Percentiles rank a stretch among this genome's conserved stretches.
phyloP scores from a whole-genome alignment of 2,113 vertebrate genomes.

The Astur gentilis region DNA sequence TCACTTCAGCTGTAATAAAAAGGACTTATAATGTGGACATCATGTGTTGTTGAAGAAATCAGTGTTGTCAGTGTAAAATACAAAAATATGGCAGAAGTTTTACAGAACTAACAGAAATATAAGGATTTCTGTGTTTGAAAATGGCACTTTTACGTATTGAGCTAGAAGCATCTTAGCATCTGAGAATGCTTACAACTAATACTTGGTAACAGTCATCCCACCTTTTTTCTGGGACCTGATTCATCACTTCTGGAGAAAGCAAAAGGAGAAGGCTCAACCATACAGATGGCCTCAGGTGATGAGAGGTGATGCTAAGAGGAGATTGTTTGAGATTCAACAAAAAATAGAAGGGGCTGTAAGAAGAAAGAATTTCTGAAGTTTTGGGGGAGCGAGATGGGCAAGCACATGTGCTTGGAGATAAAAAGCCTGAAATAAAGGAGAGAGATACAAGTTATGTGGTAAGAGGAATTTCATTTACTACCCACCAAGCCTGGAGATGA shows the following conservation, averaged over 20 bases:
- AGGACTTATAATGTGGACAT: neutral
- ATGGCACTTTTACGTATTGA: neutral
- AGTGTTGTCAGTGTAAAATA: neutral
- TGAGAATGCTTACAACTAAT: neutral
- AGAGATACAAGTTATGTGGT: neutral
- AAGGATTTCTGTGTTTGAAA: neutral
- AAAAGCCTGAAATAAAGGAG: neutral
- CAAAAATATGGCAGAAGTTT: neutral
- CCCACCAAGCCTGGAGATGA: neutral
- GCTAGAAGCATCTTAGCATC: neutral
- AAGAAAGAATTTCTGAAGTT: neutral
- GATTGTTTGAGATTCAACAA: neutral
- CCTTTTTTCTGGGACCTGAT: neutral
- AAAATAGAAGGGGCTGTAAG: neutral
- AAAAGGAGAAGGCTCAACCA: neutral
- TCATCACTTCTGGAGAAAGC: neutral
- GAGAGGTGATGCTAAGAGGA: neutral
- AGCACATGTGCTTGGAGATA: neutral
- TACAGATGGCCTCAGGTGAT: neutral
- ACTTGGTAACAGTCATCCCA: neutral
- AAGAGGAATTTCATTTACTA: neutral
- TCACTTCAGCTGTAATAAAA: neutral
- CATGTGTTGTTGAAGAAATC: neutral
- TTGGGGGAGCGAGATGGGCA: neutral
- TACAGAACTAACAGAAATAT: neutral